These are phyloP conservation scores for Platichthys flesus DNA, from an alignment of 2,113 vertebrate species.

Conservation along the genomic window DNA sequence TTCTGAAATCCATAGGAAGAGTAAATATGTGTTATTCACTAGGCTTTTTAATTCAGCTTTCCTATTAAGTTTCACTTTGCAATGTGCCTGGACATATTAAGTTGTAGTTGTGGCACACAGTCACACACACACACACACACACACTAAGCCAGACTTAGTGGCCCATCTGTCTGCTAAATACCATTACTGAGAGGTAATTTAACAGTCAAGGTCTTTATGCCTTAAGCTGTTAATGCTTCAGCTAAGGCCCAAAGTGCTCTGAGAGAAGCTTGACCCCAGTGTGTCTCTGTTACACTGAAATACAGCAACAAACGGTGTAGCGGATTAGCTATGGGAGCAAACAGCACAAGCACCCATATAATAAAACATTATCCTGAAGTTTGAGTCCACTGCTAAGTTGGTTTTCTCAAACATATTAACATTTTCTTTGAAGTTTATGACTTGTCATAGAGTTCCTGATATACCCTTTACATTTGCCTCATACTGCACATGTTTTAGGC, in stretches of 20 bases:
- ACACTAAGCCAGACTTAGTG: conserved; percentile 46
- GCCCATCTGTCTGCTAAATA: conserved; percentile 65
- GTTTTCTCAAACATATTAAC: background rate
- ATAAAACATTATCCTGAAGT: conserved; percentile 29
- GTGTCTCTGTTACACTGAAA: conserved; percentile 16
- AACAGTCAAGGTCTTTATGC: conserved; percentile 62
- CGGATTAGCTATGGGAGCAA: conserved; percentile 23
- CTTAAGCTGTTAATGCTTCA: conserved; percentile 67
- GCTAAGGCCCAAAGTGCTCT: conserved; percentile 43
- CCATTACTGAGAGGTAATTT: conserved; percentile 66
- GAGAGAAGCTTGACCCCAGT: conserved; percentile 18
- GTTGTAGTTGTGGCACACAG: conserved; percentile 8
- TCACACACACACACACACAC: conserved; percentile 5
- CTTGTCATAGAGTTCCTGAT: too few species aligned
- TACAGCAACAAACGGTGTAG: conserved; percentile 12
- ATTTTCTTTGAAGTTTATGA: too few species aligned
- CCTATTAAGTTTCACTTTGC: conserved; percentile 9
- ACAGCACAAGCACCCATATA: conserved; percentile 9
- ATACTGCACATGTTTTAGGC: too few species aligned
- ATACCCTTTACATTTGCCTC: too few species aligned
- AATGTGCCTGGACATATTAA: conserved; percentile 13
- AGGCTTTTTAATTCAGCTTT: background rate
- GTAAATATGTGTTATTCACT: background rate
- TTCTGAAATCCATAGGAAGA: background rate
- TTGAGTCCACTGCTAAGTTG: background rate